Conservation (phyloP, 2,797 vertebrate genomes). For the Tamandua tetradactyla region DNA sequence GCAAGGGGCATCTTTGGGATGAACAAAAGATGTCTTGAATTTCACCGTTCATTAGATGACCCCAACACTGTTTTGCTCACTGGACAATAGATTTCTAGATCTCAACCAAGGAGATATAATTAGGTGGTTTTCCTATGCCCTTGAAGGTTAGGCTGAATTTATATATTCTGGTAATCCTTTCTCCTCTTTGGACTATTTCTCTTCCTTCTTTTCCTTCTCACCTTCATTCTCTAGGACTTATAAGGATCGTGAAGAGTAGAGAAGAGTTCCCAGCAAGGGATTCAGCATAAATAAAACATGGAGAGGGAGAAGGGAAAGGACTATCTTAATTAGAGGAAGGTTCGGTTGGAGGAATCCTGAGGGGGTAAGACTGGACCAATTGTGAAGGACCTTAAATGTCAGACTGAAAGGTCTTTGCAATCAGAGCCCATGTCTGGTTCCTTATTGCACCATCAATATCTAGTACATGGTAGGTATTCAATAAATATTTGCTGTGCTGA, state of each 20-base stretch:
- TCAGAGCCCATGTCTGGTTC: neutral
- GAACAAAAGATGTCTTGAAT: neutral
- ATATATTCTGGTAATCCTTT: neutral
- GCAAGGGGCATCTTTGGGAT: neutral
- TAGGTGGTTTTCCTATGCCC: neutral
- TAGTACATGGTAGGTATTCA: neutral
- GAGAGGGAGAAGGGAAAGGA: neutral
- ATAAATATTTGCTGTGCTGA: neutral
- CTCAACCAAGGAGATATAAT: neutral
- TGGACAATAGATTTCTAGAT: neutral
- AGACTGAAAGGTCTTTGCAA: neutral
- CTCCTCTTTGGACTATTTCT: neutral
- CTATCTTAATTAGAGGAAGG: neutral
- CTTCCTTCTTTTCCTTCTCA: neutral
- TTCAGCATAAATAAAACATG: neutral
- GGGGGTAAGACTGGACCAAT: neutral
- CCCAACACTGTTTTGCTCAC: neutral
- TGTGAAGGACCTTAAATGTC: neutral
- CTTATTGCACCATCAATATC: neutral
- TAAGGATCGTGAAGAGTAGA: neutral
- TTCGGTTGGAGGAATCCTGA: neutral
- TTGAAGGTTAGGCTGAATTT: neutral
- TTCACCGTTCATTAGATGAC: neutral
- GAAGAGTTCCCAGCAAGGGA: neutral
- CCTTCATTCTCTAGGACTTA: neutral